Evolutionary conservation across 2,113 vertebrate species (phyloP), one percentile per base, ranked within the genome.

Genomic region (Mesembrinibis cayennensis): DNA sequence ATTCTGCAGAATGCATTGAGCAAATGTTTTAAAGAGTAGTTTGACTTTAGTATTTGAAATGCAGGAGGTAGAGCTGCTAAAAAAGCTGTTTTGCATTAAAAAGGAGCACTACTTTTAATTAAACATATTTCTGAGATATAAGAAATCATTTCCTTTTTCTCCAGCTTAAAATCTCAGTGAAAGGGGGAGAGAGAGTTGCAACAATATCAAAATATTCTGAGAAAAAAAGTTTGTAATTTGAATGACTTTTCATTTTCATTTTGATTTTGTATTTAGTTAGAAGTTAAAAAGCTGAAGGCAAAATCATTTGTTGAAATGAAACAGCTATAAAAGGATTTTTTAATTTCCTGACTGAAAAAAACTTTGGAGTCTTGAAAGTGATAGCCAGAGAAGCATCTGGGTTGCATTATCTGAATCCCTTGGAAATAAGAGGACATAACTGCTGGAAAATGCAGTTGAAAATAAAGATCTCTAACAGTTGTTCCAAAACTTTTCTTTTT

Each of bases 341-440:
- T 89, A 25, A 87, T 91, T 97, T 97, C 93, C 92, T 90, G 70
- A 36, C 40, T 56, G 21, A 69, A 69, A 71, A 76, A 44, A 77
- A 11, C 44, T 40, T 34, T 61, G 5, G 9, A 52, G 34, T 67
- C 44, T 91, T 94, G 79, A 94, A 93, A 95, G 30, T 23, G 47
- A 91, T 67, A 89, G 77, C 82, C 82, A 93, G 77, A 58, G 61
- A 95, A 89, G 38, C 86, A 94, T 92, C 86, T 97, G 89, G 67
- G 30, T 82, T 89, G 7, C 30, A 84, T 96, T 95, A 93, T 65
- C 55, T 30, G 13, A 91, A 76, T 85, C 38, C 29, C 44, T 79
- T 93, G 70, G 65, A 96, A 95, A 72, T 49, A 89, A 71, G 72
- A 93, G 72, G 59, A 87, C 38, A 73, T 63, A 61, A 84, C 30